Evolutionary conservation across 2,797 vertebrate species (phyloP), one percentile per base, ranked within the genome.

Genomic region (Anguilla pacifica): DNA sequence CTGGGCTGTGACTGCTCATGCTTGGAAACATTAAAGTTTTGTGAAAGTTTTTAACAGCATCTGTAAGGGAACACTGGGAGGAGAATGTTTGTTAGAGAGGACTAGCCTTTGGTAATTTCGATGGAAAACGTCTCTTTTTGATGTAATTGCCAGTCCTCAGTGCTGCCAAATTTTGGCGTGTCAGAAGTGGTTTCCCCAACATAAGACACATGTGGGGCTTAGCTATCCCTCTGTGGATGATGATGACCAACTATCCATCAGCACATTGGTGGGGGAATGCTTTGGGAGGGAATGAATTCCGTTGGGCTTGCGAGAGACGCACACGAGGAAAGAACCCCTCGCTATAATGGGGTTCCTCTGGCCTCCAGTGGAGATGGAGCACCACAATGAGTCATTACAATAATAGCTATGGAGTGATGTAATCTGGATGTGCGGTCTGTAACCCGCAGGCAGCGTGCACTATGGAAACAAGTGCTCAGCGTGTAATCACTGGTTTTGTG

Each of bases 391-490:
- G 87, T 87, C 89, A 88, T 92, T 88, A 86, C 87, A 84, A 91
- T 92, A 90, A 94, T 94, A 92, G 85, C 89, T 89, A 89, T 31
- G 28, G 79, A 90, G 86, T 95, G 94, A 96, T 92, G 92, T 96
- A 92, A 94, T 93, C 87, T 57, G 7, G 91, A 90, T 91, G 82
- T 89, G 92, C 85, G 85, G 88, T 90, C 90, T 92, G 90, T 70
- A 90, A 88, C 92, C 91, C 88, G 88, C 89, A 87, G 87, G 87
- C 90, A 77, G 57, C 5, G 49, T 39, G 51, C 3, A 55, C 15
- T 53, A 10, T 59, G 64, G 82, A 77, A 79, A 61, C 51, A 55
- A 74, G 64, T 53, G 53, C 67, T 88, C 53, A 28, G 90, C 88
- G 89, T 91, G 87, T 93, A 94, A 92, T 94, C 90, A 90, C 90